Base-by-base conservation (phyloP, 2,797 vertebrate genomes). In the Dermochelys coriacea region DNA sequence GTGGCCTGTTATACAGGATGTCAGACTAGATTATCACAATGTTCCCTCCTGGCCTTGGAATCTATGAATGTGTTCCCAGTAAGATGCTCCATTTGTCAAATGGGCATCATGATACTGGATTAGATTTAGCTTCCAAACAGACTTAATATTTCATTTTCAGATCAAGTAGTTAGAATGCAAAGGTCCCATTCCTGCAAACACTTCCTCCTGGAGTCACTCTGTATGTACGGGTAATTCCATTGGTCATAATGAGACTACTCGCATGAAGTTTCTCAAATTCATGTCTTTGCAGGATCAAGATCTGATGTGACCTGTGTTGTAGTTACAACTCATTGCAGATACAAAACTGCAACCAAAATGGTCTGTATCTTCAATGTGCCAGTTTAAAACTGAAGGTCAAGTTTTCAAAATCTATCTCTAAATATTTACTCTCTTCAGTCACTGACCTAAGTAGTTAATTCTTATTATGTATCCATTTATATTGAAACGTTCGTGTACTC, bases 401-500 rank as follows among this genome's bases (percentile, higher is more conserved):
- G 91, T 74, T 91, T 93, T 90, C 87, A 87, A 41, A 95, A 82
- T 88, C 82, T 87, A 23, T 4, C 47, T 90, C 93, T 86, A 88
- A 94, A 87, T 78, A 34, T 14, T 6, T 34, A 91, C 15, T 86
- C 49, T 49, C 27, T 82, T 91, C 90, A 88, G 54, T 74, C 31
- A 41, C 4, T 80, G 47, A 89, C 85, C 79, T 80, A 87, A 45
- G 75, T 79, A 94, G 92, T 90, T 47, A 85, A 12, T 74, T 93
- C 91, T 88, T 90, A 10, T 34, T 41, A 37, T 21, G 18, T 18
- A 79, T 25, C 41, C 45, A n/a, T 80, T 80, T 50, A 11, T 71
- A 80, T 41, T 61, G 74, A 49, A 41, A 85, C n/a, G 9, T 90
- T 92, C 74, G 29, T 84, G 64, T 41, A 55, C 51, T 94, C 90